Base-by-base conservation (phyloP, 2,113 vertebrate genomes). In the Tupaia chinensis region DNA sequence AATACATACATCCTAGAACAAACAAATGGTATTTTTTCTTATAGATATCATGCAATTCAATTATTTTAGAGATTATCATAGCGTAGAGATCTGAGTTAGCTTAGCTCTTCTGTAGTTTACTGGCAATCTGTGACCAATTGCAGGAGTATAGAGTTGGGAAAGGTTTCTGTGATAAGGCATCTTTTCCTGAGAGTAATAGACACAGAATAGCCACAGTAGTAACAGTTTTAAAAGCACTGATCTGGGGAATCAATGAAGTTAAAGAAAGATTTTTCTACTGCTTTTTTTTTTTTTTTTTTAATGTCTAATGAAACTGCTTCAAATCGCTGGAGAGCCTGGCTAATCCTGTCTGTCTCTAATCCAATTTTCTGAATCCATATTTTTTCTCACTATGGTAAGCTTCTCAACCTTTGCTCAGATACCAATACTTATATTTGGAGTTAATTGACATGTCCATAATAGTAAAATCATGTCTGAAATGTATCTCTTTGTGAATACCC, bases 291-390 rank as follows among this genome's bases (percentile, higher is more conserved):
- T 44, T 44, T 44, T 44, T 44, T 44, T 44, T 44, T 44, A 44
- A 44, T 78, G 23, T 54, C 15, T 60, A 85, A 65, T 84, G 23
- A 72, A 95, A 92, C 29, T 88, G 56, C 84, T 95, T 88, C 73
- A 65, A 82, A 93, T 82, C 89, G 90, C 58, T 74, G 9, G 86
- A 68, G 58, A 56, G 65, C 23, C 54, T 86, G 29, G 53, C 70
- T 93, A 86, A 95, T 95, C 79, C 79, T 29, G 17, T 14, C 65
- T 90, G 58, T 96, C 78, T 95, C 77, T n/a, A 94, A 3, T 76
- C 61, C 7, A 17, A 69, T 68, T 23, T 29, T 90, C 74, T 92
- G 61, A 93, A 78, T 70, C 29, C 5, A 11, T 93, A 82, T 44
- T 83, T 85, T 85, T 83, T 81, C 17, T 94, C 53, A 74, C 69